These are phyloP conservation scores for Pachycephus smyrnensis DNA, from an alignment of 2,888 invertebrate species.

Conservation along the genomic window DNA sequence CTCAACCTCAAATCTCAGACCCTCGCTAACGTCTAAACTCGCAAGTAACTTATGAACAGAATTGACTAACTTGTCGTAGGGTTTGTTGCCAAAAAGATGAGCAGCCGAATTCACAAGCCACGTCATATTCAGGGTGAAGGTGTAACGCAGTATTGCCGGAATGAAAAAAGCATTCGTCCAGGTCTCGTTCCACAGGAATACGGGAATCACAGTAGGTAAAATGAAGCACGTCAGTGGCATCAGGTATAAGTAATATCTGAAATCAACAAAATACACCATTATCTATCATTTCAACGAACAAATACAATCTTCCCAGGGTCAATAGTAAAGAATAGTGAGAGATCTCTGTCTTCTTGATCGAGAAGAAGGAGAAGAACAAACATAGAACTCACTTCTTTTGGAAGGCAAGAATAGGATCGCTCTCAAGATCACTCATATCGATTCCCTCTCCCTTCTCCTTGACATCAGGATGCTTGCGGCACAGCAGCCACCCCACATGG, in stretches of 20 bases:
- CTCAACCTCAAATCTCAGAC: background rate
- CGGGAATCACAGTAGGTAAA: conserved; percentile 78
- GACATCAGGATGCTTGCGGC: conserved; percentile 91
- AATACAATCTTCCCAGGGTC: background rate
- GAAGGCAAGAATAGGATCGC: conserved; percentile 86
- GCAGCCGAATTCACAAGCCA: conserved; percentile 94
- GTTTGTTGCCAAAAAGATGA: conserved; percentile 81
- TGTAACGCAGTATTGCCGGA: conserved; percentile 79
- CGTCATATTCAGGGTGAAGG: conserved; percentile 82
- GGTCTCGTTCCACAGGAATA: conserved; percentile 78
- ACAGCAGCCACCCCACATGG: conserved; percentile 94
- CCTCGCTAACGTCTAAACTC: background rate
- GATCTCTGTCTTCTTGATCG: background rate
- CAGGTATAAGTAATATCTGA: conserved; percentile 75
- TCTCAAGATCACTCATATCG: conserved; percentile 85
- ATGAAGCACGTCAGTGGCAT: conserved; percentile 79
- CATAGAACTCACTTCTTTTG: conserved; percentile 82
- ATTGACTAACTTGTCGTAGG: conserved; percentile 76
- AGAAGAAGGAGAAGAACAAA: background rate
- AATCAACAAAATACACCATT: conserved; percentile 8
- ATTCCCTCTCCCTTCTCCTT: conserved; percentile 86
- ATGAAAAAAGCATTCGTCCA: conserved; percentile 76
- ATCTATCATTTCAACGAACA: background rate
- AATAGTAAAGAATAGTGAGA: conserved; percentile 2
- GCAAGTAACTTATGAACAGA: background rate